Evolutionary conservation across 2,888 invertebrate genomes (phyloP).

Genomic region (Fragum sueziense): DNA sequence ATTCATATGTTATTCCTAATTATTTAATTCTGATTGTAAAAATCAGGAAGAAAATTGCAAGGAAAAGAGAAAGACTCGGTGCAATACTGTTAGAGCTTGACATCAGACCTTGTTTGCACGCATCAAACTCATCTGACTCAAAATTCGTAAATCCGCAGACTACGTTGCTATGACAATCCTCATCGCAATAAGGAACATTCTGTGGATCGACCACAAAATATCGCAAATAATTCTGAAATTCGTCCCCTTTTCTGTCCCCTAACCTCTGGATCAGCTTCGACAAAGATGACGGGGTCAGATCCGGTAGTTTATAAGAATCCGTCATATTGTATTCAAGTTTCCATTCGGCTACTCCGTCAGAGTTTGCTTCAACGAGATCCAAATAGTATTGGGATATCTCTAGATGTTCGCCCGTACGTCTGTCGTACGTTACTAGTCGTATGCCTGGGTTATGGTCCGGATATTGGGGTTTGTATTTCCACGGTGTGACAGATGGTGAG

Average conservation of each 20-base stretch:
- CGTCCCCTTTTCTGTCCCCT: background rate
- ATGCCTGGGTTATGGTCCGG: slow-evolving; percentile 91
- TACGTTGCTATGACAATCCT: slow-evolving; percentile 34
- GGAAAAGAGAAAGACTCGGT: too few relatives aligned
- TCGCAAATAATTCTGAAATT: slow-evolving; percentile 84
- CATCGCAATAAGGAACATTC: slow-evolving; percentile 30
- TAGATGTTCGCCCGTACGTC: slow-evolving; percentile 88
- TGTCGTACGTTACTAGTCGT: slow-evolving; percentile 94
- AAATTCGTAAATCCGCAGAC: slow-evolving; percentile 50
- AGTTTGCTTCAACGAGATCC: slow-evolving; percentile 87
- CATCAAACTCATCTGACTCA: too few relatives aligned
- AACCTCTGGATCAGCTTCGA: slow-evolving; percentile 85
- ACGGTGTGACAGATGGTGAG: slow-evolving; percentile 95
- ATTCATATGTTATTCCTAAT: too few relatives aligned
- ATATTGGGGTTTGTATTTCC: slow-evolving; percentile 85
- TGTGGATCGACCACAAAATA: slow-evolving; percentile 36
- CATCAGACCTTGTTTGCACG: too few relatives aligned
- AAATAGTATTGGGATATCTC: slow-evolving; percentile 95
- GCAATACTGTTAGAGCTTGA: too few relatives aligned
- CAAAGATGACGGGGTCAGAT: slow-evolving; percentile 90
- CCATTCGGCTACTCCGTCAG: slow-evolving; percentile 89
- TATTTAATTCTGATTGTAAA: too few relatives aligned
- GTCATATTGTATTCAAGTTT: slow-evolving; percentile 92
- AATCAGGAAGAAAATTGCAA: too few relatives aligned
- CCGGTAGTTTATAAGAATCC: slow-evolving; percentile 89